Percentiles rank a stretch among this genome's conserved stretches.
These are phyloP conservation scores for Drosophila bocki DNA, from an alignment of 1,140 invertebrate species.

Conservation along the genomic window DNA sequence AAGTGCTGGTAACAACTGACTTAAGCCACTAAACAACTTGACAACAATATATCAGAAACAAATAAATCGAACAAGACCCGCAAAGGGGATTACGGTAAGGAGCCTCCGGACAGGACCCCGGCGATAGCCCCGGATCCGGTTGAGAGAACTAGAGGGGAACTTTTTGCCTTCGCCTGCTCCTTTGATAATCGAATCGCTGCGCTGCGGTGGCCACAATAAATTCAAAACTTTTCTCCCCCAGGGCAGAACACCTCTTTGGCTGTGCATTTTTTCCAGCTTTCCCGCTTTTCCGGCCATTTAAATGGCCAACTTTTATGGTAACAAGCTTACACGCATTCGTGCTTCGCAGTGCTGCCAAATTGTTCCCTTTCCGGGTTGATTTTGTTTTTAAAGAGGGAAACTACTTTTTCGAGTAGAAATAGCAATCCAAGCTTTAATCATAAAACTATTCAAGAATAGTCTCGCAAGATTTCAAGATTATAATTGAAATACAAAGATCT, in stretches of 20 bases:
- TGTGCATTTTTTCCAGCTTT: conserved; percentile 21
- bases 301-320: conserved; percentile 54
- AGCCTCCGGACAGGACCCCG: conserved; percentile 27
- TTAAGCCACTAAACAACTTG: conserved; percentile 48
- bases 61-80: conserved; percentile 40
- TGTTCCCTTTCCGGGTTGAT: background rate
- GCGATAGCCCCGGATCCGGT: conserved; percentile 17
- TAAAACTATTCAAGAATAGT: background rate
- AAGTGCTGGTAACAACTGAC: conserved; percentile 23
- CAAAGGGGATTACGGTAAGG: conserved; percentile 42
- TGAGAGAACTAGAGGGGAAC: conserved; percentile 7
- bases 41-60: conserved; percentile 42
- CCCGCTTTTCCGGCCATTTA: conserved; percentile 40
- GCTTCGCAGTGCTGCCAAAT: conserved; percentile 3
- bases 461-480: too few species aligned
- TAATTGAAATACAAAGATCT: background rate
- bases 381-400: background rate
- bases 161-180: conserved; percentile 30
- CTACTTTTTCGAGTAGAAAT: background rate
- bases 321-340: conserved; percentile 55
- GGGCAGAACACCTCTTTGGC: conserved; percentile 35
- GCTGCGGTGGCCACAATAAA: conserved; percentile 60
- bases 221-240: conserved; percentile 61
- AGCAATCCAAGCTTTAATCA: too few species aligned
- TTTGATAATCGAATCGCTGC: conserved; percentile 55